phyloP scores from a whole-genome alignment of 2,888 invertebrate species.

The Temnothorax ravouxi region DNA sequence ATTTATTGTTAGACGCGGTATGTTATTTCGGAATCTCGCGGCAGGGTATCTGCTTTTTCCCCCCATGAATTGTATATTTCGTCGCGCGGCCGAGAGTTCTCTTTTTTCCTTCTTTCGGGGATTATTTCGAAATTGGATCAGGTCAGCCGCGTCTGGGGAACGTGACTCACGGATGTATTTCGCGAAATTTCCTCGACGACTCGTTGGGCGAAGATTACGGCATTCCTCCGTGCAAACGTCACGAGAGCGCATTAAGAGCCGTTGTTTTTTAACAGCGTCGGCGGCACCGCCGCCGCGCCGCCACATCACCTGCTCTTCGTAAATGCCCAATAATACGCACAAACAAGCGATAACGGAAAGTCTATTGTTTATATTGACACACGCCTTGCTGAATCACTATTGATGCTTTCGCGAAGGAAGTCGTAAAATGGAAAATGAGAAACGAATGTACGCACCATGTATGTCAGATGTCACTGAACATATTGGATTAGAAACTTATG shows the following conservation, averaged over 20 bases:
- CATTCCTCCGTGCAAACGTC: slow-evolving; percentile 53
- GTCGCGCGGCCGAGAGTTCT: slow-evolving; percentile 46
- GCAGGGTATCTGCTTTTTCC: background rate
- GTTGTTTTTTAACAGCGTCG: slow-evolving; percentile 11
- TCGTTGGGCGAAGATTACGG: slow-evolving; percentile 40
- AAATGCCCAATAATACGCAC: slow-evolving; percentile 23
- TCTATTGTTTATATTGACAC: slow-evolving; percentile 45
- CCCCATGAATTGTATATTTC: slow-evolving; percentile 57
- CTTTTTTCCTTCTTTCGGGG: slow-evolving; percentile 45
- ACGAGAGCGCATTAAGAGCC: slow-evolving; percentile 43
- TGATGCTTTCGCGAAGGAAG: slow-evolving; percentile 23
- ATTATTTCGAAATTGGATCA: slow-evolving; percentile 72
- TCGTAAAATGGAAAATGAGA: slow-evolving; percentile 34
- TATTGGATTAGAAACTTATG: background rate
- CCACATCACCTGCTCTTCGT: slow-evolving; percentile 6
- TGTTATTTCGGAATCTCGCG: slow-evolving; percentile 36
- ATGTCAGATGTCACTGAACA: background rate
- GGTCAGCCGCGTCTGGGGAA: slow-evolving; percentile 53
- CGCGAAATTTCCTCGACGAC: slow-evolving; percentile 49
- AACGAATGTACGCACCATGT: background rate
- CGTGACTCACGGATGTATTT: slow-evolving; percentile 35
- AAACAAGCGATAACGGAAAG: slow-evolving; percentile 43
- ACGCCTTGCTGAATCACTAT: slow-evolving; percentile 28
- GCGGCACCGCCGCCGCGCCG: too few species aligned
- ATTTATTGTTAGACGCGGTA: slow-evolving; percentile 8